These are phyloP conservation scores for Bettongia penicillata DNA, from an alignment of 2,113 vertebrate species.

Conservation along the genomic window DNA sequence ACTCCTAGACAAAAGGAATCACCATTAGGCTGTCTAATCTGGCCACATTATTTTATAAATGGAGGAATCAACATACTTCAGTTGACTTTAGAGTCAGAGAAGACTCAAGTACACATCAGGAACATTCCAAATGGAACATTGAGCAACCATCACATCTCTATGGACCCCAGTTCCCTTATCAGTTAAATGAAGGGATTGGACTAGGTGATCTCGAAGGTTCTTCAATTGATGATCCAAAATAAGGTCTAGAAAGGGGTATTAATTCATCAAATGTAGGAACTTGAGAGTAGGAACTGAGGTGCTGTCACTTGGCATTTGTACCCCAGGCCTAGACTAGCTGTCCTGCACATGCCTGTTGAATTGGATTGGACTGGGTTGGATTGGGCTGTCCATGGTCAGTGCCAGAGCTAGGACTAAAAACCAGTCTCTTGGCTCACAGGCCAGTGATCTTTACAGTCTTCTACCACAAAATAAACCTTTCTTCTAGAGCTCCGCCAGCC, in stretches of 20 bases:
- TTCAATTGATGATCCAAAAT: background rate
- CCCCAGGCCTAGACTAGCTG: background rate
- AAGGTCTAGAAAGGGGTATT: background rate
- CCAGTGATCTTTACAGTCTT: background rate
- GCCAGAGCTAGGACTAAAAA: background rate
- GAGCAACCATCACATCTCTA: too few species aligned
- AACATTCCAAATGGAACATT: background rate
- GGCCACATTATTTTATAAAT: background rate
- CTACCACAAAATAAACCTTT: background rate
- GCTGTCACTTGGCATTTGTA: background rate
- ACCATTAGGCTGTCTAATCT: background rate
- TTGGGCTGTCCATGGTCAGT: background rate
- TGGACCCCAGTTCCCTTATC: background rate
- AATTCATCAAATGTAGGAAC: background rate
- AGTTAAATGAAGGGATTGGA: background rate
- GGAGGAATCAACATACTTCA: background rate
- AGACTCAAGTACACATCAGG: background rate
- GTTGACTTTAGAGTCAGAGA: background rate
- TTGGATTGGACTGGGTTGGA: background rate
- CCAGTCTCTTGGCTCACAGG: background rate
- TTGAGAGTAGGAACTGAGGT: background rate
- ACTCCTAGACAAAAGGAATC: background rate
- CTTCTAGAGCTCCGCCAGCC: background rate
- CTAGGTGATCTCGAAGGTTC: background rate
- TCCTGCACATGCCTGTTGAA: background rate